Evolutionary conservation across 1,140 invertebrate genomes (phyloP), one percentile per base, ranked within the genome.

Genomic region (Cryptotermes secundus): DNA sequence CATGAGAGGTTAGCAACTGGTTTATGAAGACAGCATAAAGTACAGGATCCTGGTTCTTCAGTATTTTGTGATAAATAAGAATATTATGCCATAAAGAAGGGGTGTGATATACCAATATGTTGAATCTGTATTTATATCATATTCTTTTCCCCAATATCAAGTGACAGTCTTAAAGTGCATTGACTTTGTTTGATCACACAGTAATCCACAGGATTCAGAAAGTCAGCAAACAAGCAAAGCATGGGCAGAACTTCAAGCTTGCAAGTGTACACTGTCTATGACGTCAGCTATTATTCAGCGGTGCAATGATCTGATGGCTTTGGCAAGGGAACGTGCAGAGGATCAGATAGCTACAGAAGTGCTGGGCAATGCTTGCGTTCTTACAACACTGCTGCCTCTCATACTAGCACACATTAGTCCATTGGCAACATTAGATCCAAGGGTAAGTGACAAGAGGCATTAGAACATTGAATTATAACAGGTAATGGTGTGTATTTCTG

Each of bases 401-500:
- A 92, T 96, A 83, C 92, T 96, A 88, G 94, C 96, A 26, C 95
- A 97, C 88, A 94, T 97, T 79, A 95, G 94, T 88, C 94, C 95
- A 26, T 90, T 97, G 53, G 96, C 95, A 49, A 94, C 94, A 80
- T 95, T 94, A 80, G 96, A 97, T 90, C 95, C 96, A 6, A 93
- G 95, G 89, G 96, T 96, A 90, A 90, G 89, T 88, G 45, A 82
- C 36, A 80, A 38, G 34, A 34, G 22, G 22, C 45, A 49, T 49
- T 22, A 49, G 0, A 49, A 38, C 38, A 38, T 38, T n/a, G n/a
- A 38, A 6, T 4, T 38, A 12, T 38, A 38, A 38, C 12, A 38
- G 38, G 38, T 38, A 6, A 38, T 6, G 45, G 0, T 49, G 45
- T 22, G 19, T 49, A 19, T 3, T 49, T 49, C 45, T 19, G 19